Base-by-base conservation (phyloP, 2,113 vertebrate genomes). In the Hemiscyllium ocellatum region DNA sequence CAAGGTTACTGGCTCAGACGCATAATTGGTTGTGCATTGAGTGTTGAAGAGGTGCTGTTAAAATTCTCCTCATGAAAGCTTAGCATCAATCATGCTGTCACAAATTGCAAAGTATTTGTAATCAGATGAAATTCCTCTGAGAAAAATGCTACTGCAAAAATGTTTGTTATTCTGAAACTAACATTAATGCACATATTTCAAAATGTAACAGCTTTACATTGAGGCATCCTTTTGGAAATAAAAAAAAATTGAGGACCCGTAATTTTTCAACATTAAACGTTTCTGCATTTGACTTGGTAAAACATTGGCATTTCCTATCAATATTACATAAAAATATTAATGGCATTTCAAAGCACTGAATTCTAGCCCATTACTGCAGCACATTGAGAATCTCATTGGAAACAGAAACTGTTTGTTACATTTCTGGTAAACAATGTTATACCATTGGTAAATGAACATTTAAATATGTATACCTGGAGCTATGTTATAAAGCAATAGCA, bases 1-100 rank as follows among this genome's bases (percentile, higher is more conserved):
- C 99, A 99, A 99, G 99, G 99, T 99, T 99, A 99, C 99, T 98
- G 98, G 98, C 99, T 98, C 98, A 98, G 99, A 99, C 97, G 98
- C 99, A 99, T 99, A 99, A 99, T 99, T 99, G 99, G 99, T 98
- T 98, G 98, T 97, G 98, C 98, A 98, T 97, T 98, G 98, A 99
- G 99, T 97, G 98, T 98, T 98, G 98, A 98, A 98, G 98, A 98
- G 98, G 98, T 98, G 98, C 98, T 99, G 99, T 99, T 99, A 99
- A 99, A 98, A 99, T 99, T 99, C 99, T 98, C 98, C 98, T 99
- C 98, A 98, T 99, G 98, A 98, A 98, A 98, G 98, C 98, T 98
- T 97, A 98, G 98, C 98, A 99, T 99, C 98, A 98, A 99, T 99
- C 99, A 99, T 98, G 97, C 98, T 98, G 98, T 98, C 98, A 98